Base-by-base conservation (phyloP, 2,888 invertebrate species). In the Taphrorychus bicolor region DNA sequence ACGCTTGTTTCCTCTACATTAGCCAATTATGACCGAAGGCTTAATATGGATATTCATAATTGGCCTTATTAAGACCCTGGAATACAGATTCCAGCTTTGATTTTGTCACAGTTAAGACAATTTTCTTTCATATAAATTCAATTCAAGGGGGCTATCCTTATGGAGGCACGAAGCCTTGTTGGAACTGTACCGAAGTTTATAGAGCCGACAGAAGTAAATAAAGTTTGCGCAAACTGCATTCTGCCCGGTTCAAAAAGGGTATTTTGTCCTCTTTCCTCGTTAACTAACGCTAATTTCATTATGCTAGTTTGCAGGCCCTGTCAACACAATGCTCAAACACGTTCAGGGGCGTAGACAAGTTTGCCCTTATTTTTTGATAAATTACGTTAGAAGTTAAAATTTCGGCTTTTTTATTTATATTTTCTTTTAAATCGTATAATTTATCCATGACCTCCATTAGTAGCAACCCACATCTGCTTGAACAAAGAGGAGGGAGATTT, bases 1-100 rank as follows among this genome's bases (percentile, higher is more conserved):
- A 70, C 60, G 70, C 70, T 66, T 69, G 69, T 72, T 74, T 73
- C 74, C 73, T 71, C 71, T 72, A 72, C 74, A 74, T 74, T 74
- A 72, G 70, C 73, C 74, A 72, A 73, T 73, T 74, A 72, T 66
- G 72, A 69, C 67, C 70, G 42, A 65, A 69, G 71, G 66, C 69
- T 60, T 65, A 66, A 68, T 71, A 63, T 69, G 66, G 66, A 68
- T 74, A 74, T 72, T 72, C 70, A 69, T 73, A 14, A 45, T 45
- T 71, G 67, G 57, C 67, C 66, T 66, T 54, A 64, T 64, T 64
- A 58, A 51, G 40, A 18, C 64, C 49, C 59, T 16, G 23, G 18
- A 49, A 59, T 59, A 49, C n/a, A n/a, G n/a, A n/a, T n/a, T n/a
- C n/a, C n/a, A n/a, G n/a, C n/a, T n/a, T n/a, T n/a, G n/a, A n/a